Base-by-base conservation (phyloP, 2,797 vertebrate genomes). In the Cynopterus sphinx region DNA sequence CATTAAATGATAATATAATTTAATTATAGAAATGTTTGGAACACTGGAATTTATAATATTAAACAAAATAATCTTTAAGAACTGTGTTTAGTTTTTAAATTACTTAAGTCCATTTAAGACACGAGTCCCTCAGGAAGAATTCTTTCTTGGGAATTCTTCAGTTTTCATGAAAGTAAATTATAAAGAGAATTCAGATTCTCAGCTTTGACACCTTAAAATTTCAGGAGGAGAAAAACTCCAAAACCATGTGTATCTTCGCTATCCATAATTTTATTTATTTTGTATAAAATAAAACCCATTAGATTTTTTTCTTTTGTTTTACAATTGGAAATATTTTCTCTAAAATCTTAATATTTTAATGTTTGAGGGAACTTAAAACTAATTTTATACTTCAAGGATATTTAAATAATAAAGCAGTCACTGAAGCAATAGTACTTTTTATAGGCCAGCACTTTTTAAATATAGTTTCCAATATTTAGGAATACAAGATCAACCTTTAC, bases 391-490 rank as follows among this genome's bases (percentile, higher is more conserved):
- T 83, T 78, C 36, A 78, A 87, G 7, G 2, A 92, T 94, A 77
- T 74, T 95, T 96, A 94, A 91, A 93, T 74, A 96, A 36, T 36
- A 87, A 55, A 92, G 43, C 5, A 94, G 73, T 96, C 95, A 55
- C 33, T 87, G 26, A 24, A 92, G 59, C 6, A 96, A 81, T 36
- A 49, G 43, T 21, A 81, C 53, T 67, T 93, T 68, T 75, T 63
- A 65, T 49, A 93, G 17, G 82, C 68, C 13, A 95, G 7, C 15
- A 46, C 53, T 7, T 57, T 83, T 6, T 26, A 92, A 55, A 36
- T 78, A 59, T 74, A 87, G 63, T 12, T 94, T 95, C 73, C 3
- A 3, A 91, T n/a, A 82, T 95, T 41, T 36, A 87, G 36, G 33
- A 94, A 95, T 22, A 85, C 17, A 74, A 91, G 70, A 79, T 65